phyloP scores from a whole-genome alignment of 2,797 vertebrate species.

The Enteromius radiatus region DNA sequence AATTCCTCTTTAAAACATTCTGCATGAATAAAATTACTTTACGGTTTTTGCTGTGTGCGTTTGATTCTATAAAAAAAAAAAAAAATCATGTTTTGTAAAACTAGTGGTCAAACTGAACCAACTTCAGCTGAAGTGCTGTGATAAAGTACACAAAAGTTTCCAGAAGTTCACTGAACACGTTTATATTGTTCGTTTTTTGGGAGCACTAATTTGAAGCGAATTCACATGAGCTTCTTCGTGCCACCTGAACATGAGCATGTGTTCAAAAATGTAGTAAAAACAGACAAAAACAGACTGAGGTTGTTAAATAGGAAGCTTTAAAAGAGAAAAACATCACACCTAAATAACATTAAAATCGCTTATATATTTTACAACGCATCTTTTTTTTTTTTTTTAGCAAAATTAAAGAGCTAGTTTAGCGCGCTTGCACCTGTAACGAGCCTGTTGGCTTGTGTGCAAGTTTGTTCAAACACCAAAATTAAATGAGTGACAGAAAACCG shows the following conservation, averaged over 20 bases:
- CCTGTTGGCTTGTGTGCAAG: conserved; percentile 35
- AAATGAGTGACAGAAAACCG: neutral
- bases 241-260: neutral
- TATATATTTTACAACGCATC: neutral
- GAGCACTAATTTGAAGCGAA: neutral
- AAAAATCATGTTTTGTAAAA: too few relatives aligned
- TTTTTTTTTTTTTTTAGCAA: neutral
- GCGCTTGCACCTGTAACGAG: conserved; percentile 7
- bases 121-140: neutral
- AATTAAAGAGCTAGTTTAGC: neutral
- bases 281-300: neutral
- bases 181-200: neutral
- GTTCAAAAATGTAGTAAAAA: neutral
- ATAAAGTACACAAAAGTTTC: accelerated
- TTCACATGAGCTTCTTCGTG: neutral
- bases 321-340: neutral
- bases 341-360: neutral
- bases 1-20: neutral
- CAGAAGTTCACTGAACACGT: too few relatives aligned
- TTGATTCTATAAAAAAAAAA: neutral
- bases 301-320: neutral
- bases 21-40: neutral
- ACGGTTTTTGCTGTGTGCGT: neutral
- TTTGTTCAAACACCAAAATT: neutral
- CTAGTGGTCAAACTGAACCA: neutral